Base-by-base conservation (phyloP, 2,797 vertebrate genomes). In the Sandelia bainsii region DNA sequence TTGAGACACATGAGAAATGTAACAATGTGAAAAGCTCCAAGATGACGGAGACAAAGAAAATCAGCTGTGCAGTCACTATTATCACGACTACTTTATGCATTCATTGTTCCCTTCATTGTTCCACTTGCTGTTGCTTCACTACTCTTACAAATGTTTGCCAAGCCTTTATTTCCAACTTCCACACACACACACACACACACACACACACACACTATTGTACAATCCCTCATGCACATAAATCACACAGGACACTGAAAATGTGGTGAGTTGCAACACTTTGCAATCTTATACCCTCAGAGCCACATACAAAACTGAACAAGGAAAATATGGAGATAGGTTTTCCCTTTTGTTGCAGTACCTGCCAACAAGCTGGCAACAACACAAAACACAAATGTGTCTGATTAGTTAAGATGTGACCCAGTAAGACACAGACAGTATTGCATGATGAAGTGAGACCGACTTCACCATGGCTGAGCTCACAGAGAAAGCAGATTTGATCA, bases 401-500 rank as follows among this genome's bases (percentile, higher is more conserved):
- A 61, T 87, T 79, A 80, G 79, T 75, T 53, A 72, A 75, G 77
- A 86, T 22, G 68, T 51, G 69, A 72, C 70, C 74, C 74, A 75
- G 54, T 57, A 52, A 85, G 64, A 87, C 78, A 66, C 70, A 63
- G 48, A 22, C 45, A 6, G 62, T 70, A 64, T 85, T 80, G 53
- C 45, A 45, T 69, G 56, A 83, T 63, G 66, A 77, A 69, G 71
- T 42, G 56, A 78, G 58, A 69, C 69, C 37, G 23, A 77, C 82
- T 79, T 84, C 58, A 34, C 71, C 46, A 0, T 20, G 58, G 69
- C 75, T 51, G 69, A 72, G 82, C 74, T 79, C 67, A 51, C 57
- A 66, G 54, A 52, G 60, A 77, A 75, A 84, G 57, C 84, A 62
- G 86, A 91, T 89, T 73, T 87, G 81, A 93, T 91, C 85, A 80